A percentile compares a stretch with the other conserved stretches of the same genome.
These are phyloP conservation scores for Neosilurus hyrtlii DNA, from an alignment of 2,797 vertebrate species.

Conservation along the genomic window DNA sequence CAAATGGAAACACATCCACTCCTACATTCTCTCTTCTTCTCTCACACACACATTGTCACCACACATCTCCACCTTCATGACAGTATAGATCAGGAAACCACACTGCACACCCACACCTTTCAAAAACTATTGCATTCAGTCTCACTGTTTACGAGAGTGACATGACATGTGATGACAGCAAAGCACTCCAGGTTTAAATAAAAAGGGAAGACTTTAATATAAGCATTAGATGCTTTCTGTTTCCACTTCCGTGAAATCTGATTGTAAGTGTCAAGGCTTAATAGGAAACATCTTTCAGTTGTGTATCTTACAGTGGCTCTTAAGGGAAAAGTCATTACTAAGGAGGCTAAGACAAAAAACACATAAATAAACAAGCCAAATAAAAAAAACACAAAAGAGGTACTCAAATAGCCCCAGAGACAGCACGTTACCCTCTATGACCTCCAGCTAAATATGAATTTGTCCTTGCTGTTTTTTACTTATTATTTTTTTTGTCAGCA, in stretches of 20 bases:
- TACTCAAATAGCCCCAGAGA: slow-evolving; percentile 3
- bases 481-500: background rate
- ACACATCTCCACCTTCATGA: slow-evolving; percentile 12
- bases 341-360: background rate
- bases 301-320: background rate
- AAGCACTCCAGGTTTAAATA: background rate
- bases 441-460: background rate
- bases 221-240: background rate
- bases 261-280: background rate
- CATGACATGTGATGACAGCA: slow-evolving; percentile 15
- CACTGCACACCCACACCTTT: slow-evolving; percentile 39
- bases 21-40: slow-evolving; percentile 4
- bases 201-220: background rate
- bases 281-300: background rate
- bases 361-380: background rate
- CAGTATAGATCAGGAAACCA: slow-evolving; percentile 27
- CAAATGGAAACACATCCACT: slow-evolving; percentile 30
- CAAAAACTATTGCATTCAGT: slow-evolving; percentile 21
- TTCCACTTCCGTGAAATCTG: background rate
- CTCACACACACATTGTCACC: slow-evolving; percentile 8
- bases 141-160: slow-evolving; percentile 4
- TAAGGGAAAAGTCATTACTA: background rate
- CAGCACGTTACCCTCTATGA: background rate
- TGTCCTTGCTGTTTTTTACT: background rate
- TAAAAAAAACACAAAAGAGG: background rate